These are phyloP conservation scores for Helicolenus hilgendorfi DNA, from an alignment of 2,797 vertebrate species.

Conservation along the genomic window DNA sequence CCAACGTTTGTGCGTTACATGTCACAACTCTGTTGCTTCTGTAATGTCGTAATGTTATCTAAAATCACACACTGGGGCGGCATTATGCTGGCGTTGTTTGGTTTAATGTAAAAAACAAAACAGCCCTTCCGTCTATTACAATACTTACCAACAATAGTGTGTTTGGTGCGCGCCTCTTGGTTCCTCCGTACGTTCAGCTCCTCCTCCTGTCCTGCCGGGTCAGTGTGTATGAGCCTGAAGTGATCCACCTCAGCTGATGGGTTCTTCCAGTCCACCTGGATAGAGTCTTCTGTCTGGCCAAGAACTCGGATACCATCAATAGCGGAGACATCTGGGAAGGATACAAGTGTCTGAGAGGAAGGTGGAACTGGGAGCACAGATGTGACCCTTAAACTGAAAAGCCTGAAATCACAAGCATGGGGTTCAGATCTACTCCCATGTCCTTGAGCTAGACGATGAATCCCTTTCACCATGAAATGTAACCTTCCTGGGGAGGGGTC, in stretches of 20 bases:
- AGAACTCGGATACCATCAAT: conserved; percentile 89
- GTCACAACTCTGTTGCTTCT: no score
- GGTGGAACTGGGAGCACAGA: conserved; percentile 25
- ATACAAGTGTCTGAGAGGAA: conserved; percentile 28
- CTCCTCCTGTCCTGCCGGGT: conserved; percentile 85
- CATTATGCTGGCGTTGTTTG: no score
- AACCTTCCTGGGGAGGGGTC: background rate
- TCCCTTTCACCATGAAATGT: background rate
- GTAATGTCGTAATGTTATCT: no score
- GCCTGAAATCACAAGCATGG: conserved; percentile 34
- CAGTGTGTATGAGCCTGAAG: conserved; percentile 91
- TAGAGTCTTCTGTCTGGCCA: conserved; percentile 92
- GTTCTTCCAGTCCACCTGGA: conserved; percentile 95
- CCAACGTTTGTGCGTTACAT: no score
- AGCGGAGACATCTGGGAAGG: conserved; percentile 82
- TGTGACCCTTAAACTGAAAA: conserved; percentile 25
- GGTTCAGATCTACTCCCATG: background rate
- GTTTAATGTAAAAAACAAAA: no score
- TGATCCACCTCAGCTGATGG: conserved; percentile 89
- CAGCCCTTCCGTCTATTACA: background rate
- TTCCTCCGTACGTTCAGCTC: conserved; percentile 88
- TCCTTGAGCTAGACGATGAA: conserved; percentile 10
- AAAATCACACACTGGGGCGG: no score
- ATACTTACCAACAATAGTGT: conserved; percentile 91
- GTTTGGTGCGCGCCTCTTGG: conserved; percentile 91